These are phyloP conservation scores for Calliopsis andreniformis DNA, from an alignment of 1,140 invertebrate species.

Conservation along the genomic window DNA sequence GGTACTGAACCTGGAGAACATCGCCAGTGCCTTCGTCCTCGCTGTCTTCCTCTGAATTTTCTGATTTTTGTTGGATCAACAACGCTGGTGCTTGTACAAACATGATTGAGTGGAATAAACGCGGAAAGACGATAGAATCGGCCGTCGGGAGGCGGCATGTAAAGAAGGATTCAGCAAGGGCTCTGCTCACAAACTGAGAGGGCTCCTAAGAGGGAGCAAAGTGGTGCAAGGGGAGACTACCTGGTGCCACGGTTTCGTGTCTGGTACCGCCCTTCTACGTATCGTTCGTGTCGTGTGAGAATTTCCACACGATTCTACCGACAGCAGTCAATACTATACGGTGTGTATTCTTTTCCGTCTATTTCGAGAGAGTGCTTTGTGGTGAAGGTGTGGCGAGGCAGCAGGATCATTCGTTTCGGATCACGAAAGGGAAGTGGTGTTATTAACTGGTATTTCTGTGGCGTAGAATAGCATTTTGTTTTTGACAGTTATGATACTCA, in stretches of 20 bases:
- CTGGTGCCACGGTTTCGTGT: slow-evolving; percentile 68
- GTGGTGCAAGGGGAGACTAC: slow-evolving; percentile 53
- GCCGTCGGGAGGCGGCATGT: not conserved
- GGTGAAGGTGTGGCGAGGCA: not conserved
- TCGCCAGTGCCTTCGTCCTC: slow-evolving; percentile 76
- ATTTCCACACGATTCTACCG: slow-evolving; percentile 58
- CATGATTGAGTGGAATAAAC: slow-evolving; percentile 60
- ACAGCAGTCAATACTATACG: slow-evolving; percentile 49
- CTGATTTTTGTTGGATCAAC: slow-evolving; percentile 65
- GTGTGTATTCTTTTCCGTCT: slow-evolving; percentile 7
- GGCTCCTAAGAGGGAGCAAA: slow-evolving; percentile 12
- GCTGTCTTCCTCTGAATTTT: slow-evolving; percentile 72
- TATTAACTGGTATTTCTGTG: too few species aligned
- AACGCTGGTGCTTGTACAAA: slow-evolving; percentile 75
- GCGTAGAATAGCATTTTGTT: too few species aligned
- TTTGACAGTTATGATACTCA: too few species aligned
- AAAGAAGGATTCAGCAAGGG: not conserved
- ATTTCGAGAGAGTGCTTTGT: not conserved
- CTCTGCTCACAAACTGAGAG: slow-evolving; percentile 5
- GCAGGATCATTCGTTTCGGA: not conserved
- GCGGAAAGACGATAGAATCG: not conserved
- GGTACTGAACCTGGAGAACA: slow-evolving; percentile 72
- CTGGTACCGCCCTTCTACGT: slow-evolving; percentile 71
- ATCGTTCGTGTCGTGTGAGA: slow-evolving; percentile 63
- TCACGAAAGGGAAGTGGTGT: not conserved